Conservation (phyloP, 1,140 invertebrate genomes). For the Drosophila subpulchrella region DNA sequence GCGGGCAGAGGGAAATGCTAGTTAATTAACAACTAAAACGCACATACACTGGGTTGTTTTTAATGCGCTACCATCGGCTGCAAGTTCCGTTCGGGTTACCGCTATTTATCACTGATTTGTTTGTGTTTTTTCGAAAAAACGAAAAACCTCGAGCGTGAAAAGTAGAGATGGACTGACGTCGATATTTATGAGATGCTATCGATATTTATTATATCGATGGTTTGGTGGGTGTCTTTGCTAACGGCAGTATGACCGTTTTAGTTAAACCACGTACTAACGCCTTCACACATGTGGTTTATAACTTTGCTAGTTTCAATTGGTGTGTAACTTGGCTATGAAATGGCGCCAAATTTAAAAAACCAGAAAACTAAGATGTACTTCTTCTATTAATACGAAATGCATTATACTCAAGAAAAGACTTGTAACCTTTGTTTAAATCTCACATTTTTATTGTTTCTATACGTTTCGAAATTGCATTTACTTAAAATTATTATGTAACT, state of each 20-base stretch:
- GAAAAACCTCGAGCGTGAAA: not conserved
- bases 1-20: not conserved
- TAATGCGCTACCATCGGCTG: slow-evolving; percentile 1
- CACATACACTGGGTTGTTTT: slow-evolving; percentile 2
- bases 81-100: not conserved
- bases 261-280: too few species aligned
- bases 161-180: not conserved
- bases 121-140: slow-evolving; percentile 39
- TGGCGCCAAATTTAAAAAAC: slow-evolving; percentile 1
- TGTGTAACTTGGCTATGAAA: not conserved
- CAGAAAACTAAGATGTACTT: too few species aligned
- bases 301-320: not conserved
- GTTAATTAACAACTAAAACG: not conserved
- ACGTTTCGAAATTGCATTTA: slow-evolving; percentile 82
- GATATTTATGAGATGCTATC: not conserved
- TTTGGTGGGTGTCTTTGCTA: not conserved
- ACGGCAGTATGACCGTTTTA: not conserved
- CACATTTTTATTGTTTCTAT: slow-evolving; percentile 83
- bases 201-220: not conserved
- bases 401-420: not conserved
- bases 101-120: slow-evolving; percentile 25
- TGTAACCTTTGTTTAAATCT: slow-evolving; percentile 65
- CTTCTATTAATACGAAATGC: too few species aligned
- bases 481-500: slow-evolving; percentile 77
- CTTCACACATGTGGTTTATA: not conserved